Conservation (phyloP, 2,797 vertebrate genomes). For the Mus minutoides region DNA sequence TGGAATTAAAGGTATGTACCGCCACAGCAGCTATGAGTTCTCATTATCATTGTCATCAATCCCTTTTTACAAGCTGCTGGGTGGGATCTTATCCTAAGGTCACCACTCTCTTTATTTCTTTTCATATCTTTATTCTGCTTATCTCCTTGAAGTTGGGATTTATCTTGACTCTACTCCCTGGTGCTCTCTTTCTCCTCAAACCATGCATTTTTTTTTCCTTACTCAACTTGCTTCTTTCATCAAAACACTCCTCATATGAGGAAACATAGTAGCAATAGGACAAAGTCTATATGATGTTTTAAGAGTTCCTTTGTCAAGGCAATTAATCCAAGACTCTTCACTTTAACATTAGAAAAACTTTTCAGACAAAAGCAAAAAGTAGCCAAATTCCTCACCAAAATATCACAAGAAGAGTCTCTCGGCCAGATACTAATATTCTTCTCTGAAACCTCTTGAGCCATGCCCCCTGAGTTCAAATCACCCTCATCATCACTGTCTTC, state of each 20-base stretch:
- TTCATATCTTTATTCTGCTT: not conserved
- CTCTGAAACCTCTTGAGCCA: no score
- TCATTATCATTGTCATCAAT: not conserved
- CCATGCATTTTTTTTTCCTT: not conserved
- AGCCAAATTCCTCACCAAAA: no score
- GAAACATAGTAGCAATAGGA: not conserved
- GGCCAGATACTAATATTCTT: no score
- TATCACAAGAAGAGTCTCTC: no score
- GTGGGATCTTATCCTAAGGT: not conserved
- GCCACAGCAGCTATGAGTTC: not conserved
- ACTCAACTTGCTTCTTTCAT: not conserved
- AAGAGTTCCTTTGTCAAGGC: not conserved
- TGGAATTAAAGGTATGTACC: not conserved
- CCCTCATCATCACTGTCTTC: no score
- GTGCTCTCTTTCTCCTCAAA: not conserved
- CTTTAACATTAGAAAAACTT: not conserved
- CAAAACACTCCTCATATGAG: not conserved
- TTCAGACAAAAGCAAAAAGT: no score
- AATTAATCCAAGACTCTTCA: not conserved
- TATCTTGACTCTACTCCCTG: not conserved
- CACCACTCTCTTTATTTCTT: not conserved
- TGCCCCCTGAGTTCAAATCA: no score
- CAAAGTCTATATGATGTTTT: not conserved
- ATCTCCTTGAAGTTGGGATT: not conserved
- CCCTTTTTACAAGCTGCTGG: not conserved